Evolutionary conservation across 1,140 invertebrate species (phyloP).

Genomic region (Acyrthosiphon pisum): DNA sequence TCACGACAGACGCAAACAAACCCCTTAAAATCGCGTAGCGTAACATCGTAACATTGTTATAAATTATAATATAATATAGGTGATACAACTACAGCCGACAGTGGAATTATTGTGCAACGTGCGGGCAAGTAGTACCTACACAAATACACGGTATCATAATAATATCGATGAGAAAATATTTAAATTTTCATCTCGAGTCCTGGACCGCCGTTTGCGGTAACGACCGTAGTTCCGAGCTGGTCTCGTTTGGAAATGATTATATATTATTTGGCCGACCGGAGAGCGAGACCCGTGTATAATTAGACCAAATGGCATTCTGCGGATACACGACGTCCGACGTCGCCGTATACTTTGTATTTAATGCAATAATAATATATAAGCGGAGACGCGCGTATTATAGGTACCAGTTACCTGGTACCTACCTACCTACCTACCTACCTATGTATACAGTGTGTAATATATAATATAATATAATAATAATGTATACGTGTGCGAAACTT

Average conservation of each 20-base stretch:
- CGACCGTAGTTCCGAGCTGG: background rate
- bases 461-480: too few relatives aligned
- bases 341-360: background rate
- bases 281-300: background rate
- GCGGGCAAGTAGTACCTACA: background rate
- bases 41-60: background rate
- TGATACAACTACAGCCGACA: too few relatives aligned
- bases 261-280: slow-evolving; percentile 18
- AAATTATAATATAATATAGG: too few relatives aligned
- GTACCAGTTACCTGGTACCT: too few relatives aligned
- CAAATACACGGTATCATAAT: background rate
- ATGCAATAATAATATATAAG: slow-evolving; percentile 4
- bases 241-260: background rate
- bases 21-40: background rate
- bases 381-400: background rate
- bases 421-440: too few relatives aligned
- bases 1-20: background rate
- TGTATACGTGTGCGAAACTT: background rate
- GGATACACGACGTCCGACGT: background rate
- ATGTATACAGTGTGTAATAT: too few relatives aligned
- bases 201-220: background rate
- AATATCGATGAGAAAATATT: slow-evolving; percentile 1
- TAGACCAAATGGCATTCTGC: background rate
- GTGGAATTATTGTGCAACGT: too few relatives aligned
- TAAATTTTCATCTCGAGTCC: background rate